Evolutionary conservation across 2,797 vertebrate genomes (phyloP).

Genomic region (Scomberomorus guttatus): DNA sequence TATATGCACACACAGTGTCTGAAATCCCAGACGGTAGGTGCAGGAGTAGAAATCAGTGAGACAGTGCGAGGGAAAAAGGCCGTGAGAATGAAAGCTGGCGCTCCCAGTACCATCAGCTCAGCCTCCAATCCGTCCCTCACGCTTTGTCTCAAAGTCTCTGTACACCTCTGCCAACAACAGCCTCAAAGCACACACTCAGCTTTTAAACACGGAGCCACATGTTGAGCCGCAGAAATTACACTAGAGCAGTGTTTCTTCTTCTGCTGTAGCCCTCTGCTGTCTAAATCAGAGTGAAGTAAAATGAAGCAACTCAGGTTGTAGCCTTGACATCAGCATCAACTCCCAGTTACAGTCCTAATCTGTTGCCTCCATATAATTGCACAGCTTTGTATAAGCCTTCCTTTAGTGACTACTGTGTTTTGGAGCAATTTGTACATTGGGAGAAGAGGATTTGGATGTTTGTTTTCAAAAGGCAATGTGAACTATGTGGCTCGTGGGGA

Average conservation of each 20-base stretch:
- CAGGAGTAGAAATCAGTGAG: slow-evolving; percentile 34
- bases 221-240: slow-evolving; percentile 13
- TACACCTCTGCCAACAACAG: slow-evolving; percentile 6
- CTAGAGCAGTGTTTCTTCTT: slow-evolving; percentile 2
- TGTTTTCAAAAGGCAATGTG: neutral
- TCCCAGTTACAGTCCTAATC: too few relatives aligned
- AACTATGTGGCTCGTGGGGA: neutral
- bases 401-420: too few relatives aligned
- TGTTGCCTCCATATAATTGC: too few relatives aligned
- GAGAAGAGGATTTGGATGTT: slow-evolving; percentile 11
- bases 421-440: neutral
- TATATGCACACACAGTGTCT: slow-evolving; percentile 1
- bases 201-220: slow-evolving; percentile 31
- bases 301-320: too few relatives aligned
- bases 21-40: slow-evolving; percentile 51
- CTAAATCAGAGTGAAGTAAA: neutral
- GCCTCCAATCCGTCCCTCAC: slow-evolving; percentile 30
- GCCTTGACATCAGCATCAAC: too few relatives aligned
- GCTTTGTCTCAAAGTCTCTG: slow-evolving; percentile 37
- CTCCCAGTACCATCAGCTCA: slow-evolving; percentile 40
- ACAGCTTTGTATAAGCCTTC: too few relatives aligned
- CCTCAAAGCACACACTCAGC: slow-evolving; percentile 27
- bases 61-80: slow-evolving; percentile 14
- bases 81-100: slow-evolving; percentile 44
- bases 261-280: neutral